Base-by-base conservation (phyloP, 2,113 vertebrate genomes). In the Cephalopterus ornatus region DNA sequence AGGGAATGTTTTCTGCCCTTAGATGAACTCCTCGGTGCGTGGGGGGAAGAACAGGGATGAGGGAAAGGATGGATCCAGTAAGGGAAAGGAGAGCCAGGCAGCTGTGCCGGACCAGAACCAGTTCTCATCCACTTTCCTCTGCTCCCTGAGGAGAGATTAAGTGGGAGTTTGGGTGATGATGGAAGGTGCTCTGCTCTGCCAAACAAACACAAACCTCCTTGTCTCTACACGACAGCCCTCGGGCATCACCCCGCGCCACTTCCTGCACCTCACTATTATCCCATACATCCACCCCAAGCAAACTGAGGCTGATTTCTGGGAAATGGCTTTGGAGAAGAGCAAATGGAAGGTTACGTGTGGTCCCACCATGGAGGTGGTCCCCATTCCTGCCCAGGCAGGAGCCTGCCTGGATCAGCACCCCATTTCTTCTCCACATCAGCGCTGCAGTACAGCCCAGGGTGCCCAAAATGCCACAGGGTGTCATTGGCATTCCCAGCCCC, bases 181-280 rank as follows among this genome's bases (percentile, higher is more conserved):
- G 2, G 28, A 68, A 15, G 7, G 12, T 21, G 23, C 16, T 72
- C 28, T 5, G 42, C 61, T 39, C 44, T 9, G 4, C 23, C 4
- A 1, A 32, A 37, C 47, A 30, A 44, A 28, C 41, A 53, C 12
- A 46, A 35, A 9, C 2, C 8, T 6, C 2, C 5, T 11, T 8
- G 16, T 16, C 58, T 1, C 0, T n/a, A 26, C 24, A 14, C 2
- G 0, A 20, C 71, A 58, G 3, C n/a, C 50, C 37, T 0, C 3
- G 15, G 27, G 10, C 14, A 5, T 49, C 17, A 3, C 32, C 5
- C 14, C 12, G 10, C 10, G 44, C 46, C 2, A 0, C 50, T n/a
- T 22, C 11, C 63, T 28, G 63, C 41, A 1, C 9, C 17, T 16
- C 2, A 1, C 7, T 39, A 1, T 23, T 56, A 50, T 17, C 27